phyloP scores from a whole-genome alignment of 2,888 invertebrate genomes.

The Cremastobaeus sp. region DNA sequence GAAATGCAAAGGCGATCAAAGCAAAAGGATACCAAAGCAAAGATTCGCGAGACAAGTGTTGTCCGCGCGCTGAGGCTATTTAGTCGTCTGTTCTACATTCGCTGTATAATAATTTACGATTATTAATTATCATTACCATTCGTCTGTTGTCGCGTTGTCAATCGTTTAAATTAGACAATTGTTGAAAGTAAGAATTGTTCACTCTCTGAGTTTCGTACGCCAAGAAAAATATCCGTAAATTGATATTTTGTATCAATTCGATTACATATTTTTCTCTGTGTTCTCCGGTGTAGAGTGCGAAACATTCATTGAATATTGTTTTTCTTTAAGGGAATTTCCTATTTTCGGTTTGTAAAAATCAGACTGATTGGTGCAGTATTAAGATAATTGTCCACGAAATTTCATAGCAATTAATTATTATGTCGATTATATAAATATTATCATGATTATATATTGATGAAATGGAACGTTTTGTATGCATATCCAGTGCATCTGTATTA shows the following conservation, averaged over 20 bases:
- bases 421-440: too few relatives aligned
- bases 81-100: conserved; percentile 44
- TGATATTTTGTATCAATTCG: conserved; percentile 7
- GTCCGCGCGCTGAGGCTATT: conserved; percentile 74
- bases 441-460: too few relatives aligned
- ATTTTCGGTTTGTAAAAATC: conserved; percentile 28
- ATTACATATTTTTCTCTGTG: too few relatives aligned
- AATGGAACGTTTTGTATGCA: conserved; percentile 22
- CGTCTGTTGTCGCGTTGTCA: conserved; percentile 19
- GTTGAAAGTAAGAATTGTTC: too few relatives aligned
- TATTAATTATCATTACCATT: conserved; percentile 23
- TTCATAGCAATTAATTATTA: conserved; percentile 39
- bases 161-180: conserved; percentile 42
- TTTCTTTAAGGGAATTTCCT: conserved; percentile 5
- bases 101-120: conserved; percentile 51
- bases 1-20: conserved; percentile 76
- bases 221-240: not conserved
- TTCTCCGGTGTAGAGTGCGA: too few relatives aligned
- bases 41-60: conserved; percentile 74
- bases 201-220: too few relatives aligned
- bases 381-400: conserved; percentile 21
- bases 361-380: conserved; percentile 53
- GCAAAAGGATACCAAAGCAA: conserved; percentile 78
- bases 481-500: conserved; percentile 12
- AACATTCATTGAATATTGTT: too few relatives aligned